Conservation (phyloP, 2,888 invertebrate genomes). For the Morpho achilles region DNA sequence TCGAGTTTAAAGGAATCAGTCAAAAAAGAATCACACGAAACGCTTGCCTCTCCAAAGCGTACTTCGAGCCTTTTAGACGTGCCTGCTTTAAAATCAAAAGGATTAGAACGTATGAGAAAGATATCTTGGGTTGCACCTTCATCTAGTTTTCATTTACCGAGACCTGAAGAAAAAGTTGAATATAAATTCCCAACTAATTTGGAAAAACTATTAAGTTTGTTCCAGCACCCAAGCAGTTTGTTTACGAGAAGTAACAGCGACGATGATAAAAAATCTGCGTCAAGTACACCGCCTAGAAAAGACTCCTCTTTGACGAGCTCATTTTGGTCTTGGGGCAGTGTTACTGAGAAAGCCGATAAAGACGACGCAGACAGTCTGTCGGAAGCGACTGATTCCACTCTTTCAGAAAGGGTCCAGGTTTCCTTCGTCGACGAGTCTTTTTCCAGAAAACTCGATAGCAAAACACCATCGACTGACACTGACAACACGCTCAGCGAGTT, state of each 20-base stretch:
- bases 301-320: slow-evolving; percentile 65
- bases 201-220: slow-evolving; percentile 82
- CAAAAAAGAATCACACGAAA: slow-evolving; percentile 51
- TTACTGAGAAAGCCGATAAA: slow-evolving; percentile 48
- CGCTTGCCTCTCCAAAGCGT: slow-evolving; percentile 58
- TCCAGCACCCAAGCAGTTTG: slow-evolving; percentile 81
- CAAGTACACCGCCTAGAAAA: slow-evolving; percentile 65
- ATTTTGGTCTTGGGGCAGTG: slow-evolving; percentile 72
- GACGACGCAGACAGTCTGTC: slow-evolving; percentile 57
- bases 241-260: slow-evolving; percentile 73
- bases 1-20: slow-evolving; percentile 61
- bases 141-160: slow-evolving; percentile 59
- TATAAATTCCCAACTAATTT: slow-evolving; percentile 77
- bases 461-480: slow-evolving; percentile 70
- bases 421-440: slow-evolving; percentile 71
- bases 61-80: slow-evolving; percentile 66
- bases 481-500: slow-evolving; percentile 71
- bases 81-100: slow-evolving; percentile 63
- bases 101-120: slow-evolving; percentile 73
- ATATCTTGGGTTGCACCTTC: slow-evolving; percentile 81
- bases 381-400: slow-evolving; percentile 66
- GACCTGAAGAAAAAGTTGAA: slow-evolving; percentile 56
- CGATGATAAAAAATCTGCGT: slow-evolving; percentile 62
- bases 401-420: slow-evolving; percentile 69
- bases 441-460: slow-evolving; percentile 65